Evolutionary conservation across 2,888 invertebrate genomes (phyloP).

Genomic region (Megamerina dolium): DNA sequence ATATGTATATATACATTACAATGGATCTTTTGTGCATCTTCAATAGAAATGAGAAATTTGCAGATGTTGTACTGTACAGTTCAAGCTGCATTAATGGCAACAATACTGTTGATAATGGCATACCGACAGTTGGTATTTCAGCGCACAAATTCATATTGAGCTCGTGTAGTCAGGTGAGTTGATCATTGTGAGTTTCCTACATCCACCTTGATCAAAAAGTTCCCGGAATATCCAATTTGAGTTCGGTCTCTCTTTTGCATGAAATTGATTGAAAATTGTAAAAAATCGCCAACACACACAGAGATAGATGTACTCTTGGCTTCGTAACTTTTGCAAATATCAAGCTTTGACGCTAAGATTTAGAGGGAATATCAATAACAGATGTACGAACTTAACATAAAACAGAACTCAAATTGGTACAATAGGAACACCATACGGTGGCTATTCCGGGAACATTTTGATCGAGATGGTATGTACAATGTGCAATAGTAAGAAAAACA

Average conservation of each 20-base stretch:
- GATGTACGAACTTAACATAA: no score
- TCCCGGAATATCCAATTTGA: background rate
- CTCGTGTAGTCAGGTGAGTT: conserved; percentile 62
- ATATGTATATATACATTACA: background rate
- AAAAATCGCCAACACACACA: no score
- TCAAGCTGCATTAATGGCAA: conserved; percentile 51
- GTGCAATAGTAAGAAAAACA: background rate
- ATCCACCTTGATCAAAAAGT: background rate
- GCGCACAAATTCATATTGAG: conserved; percentile 81
- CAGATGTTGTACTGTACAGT: conserved; percentile 75
- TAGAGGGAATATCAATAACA: no score
- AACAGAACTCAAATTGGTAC: no score
- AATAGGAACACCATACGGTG: no score
- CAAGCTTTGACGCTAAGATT: no score
- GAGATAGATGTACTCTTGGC: no score
- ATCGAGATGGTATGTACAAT: background rate
- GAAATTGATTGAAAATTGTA: no score
- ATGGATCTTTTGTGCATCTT: background rate
- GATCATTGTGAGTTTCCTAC: no score
- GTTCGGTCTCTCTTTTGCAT: no score
- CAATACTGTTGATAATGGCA: conserved; percentile 24
- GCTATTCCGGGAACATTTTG: no score
- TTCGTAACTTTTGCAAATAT: no score
- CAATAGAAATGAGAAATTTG: conserved; percentile 68
- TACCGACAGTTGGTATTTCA: conserved; percentile 66